Base-by-base conservation (phyloP, 2,888 invertebrate genomes). In the Anagyrus pseudococci region DNA sequence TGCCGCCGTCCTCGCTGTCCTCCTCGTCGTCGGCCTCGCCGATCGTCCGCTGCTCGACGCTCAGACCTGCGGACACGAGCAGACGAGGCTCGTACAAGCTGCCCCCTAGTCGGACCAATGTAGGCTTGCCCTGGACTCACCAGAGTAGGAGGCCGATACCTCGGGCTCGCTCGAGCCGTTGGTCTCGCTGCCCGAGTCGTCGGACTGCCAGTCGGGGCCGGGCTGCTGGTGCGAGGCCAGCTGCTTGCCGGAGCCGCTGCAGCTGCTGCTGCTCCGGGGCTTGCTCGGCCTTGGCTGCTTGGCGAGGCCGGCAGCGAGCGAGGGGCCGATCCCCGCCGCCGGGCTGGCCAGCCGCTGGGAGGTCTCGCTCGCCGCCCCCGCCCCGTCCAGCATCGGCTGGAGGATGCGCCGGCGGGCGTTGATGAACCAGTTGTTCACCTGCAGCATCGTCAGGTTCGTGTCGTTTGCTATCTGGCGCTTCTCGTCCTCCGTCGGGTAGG, bases 391-490 rank as follows among this genome's bases (percentile, higher is more conserved):
- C 95, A 96, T 96, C 0, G 96, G 96, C 79, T 95, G 95, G 57
- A 96, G 83, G 72, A 96, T 96, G 70, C 96, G 85, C 62, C 96
- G 86, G 40, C 96, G 85, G 2, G 96, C 96, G 83, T 96, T 96
- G 70, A 96, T 96, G 82, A 96, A 94, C 93, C 94, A 94, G 78
- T 93, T 94, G 83, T 94, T 94, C 67, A 96, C 94, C 83, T 94
- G 94, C 47, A 94, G 84, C 54, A 94, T 82, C 0, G 95, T 95
- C 60, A 96, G 86, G 73, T 94, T 89, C 37, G 96, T 96, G 80
- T 95, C 93, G 25, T 89, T 89, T 2, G 95, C 94, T 64, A 96
- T 90, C 67, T 92, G 89, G 33, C 94, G 87, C 80, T 96, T 96
- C 80, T 96, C 95, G 76, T 96, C 96, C 81, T 96, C 96, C 53